A percentile compares a stretch with the other conserved stretches of the same genome.
phyloP scores from a whole-genome alignment of 2,113 vertebrate species.

The Seriola dumerili region DNA sequence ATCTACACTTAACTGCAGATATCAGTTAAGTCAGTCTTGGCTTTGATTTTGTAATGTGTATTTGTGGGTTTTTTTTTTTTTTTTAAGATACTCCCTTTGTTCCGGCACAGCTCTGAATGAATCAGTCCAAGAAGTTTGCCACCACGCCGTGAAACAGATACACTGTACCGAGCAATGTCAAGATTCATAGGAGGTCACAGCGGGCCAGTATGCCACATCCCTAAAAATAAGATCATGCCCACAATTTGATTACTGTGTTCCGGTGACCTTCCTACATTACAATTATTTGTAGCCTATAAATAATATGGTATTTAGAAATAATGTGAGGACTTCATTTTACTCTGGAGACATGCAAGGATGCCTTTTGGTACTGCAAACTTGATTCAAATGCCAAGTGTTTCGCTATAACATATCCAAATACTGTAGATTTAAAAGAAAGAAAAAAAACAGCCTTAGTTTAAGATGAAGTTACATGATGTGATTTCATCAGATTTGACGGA shows the following conservation, averaged over 20 bases:
- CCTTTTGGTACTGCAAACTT: neutral
- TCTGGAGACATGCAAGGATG: neutral
- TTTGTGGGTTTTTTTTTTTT: neutral
- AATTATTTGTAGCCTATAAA: conserved; percentile 7
- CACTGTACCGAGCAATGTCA: conserved; percentile 20
- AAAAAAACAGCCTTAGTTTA: neutral
- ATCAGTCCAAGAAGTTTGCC: conserved; percentile 50
- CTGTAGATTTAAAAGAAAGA: neutral
- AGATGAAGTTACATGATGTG: neutral
- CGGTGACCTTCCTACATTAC: conserved; percentile 34
- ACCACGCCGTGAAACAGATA: conserved; percentile 56
- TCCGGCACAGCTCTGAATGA: conserved; percentile 38
- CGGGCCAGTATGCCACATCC: conserved; percentile 37
- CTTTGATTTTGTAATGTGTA: neutral
- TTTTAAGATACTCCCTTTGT: neutral
- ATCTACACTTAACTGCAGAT: neutral
- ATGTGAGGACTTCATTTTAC: neutral
- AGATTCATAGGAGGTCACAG: conserved; percentile 51
- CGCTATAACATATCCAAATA: neutral
- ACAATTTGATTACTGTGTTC: conserved; percentile 36
- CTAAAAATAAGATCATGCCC: conserved; percentile 57
- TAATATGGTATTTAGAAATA: conserved; percentile 1
- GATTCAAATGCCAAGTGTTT: neutral
- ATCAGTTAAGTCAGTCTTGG: fast-evolving
- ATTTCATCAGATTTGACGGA: no score